phyloP scores from a whole-genome alignment of 1,140 invertebrate species.

The Ctenoplectra terminalis region DNA sequence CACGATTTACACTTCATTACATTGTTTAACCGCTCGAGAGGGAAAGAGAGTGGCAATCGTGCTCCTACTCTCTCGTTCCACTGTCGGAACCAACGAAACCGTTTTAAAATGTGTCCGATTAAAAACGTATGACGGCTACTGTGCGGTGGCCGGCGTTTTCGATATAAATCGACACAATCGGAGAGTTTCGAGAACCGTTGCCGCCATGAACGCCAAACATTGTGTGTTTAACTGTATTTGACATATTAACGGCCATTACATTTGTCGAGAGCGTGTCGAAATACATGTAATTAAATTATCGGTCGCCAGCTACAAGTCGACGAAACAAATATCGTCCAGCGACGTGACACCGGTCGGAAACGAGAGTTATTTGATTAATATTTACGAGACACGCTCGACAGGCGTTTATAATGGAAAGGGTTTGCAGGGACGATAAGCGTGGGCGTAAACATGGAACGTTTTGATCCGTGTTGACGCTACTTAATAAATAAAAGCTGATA shows the following conservation, averaged over 20 bases:
- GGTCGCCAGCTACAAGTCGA: neutral
- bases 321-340: constrained; percentile 26
- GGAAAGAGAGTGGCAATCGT: neutral
- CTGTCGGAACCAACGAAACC: neutral
- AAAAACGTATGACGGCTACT: neutral
- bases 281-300: constrained; percentile 22
- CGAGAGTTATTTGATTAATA: constrained; percentile 43
- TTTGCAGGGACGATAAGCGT: neutral
- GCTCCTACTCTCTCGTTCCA: neutral
- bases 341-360: neutral
- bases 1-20: neutral
- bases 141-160: neutral
- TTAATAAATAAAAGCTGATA: constrained; percentile 10
- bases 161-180: neutral
- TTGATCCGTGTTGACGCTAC: neutral
- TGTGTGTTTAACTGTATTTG: constrained; percentile 33
- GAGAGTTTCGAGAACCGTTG: neutral
- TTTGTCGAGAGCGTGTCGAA: constrained; percentile 7
- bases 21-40: neutral
- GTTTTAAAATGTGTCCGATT: constrained; percentile 4
- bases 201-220: neutral
- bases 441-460: constrained; percentile 1
- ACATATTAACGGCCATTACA: constrained; percentile 40
- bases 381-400: constrained; percentile 27
- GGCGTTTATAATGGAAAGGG: constrained; percentile 20